Evolutionary conservation across 1,140 invertebrate genomes (phyloP).

Genomic region (Mya arenaria): DNA sequence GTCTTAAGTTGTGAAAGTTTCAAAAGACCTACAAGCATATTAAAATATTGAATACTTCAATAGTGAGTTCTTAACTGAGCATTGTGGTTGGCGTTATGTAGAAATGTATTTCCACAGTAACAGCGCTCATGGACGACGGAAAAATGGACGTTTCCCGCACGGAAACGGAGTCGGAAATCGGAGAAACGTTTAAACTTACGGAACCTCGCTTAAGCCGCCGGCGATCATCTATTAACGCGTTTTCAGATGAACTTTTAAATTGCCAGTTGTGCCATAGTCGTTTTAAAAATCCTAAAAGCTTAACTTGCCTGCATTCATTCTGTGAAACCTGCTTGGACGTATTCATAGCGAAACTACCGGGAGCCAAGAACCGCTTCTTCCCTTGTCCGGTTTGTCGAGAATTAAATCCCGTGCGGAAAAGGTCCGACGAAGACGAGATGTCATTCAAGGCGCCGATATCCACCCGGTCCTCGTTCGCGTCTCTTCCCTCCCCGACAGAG

Average conservation of each 20-base stretch:
- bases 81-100: too few species aligned
- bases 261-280: constrained; percentile 49
- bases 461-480: background rate
- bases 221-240: constrained; percentile 29
- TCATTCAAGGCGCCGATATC: background rate
- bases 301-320: constrained; percentile 44
- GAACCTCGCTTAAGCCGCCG: constrained; percentile 13
- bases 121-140: too few species aligned
- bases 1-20: too few species aligned
- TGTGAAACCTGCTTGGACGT: constrained; percentile 53
- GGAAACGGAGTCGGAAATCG: constrained; percentile 51
- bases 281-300: constrained; percentile 47
- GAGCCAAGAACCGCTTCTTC: constrained; percentile 34
- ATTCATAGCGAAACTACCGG: constrained; percentile 48
- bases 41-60: too few species aligned
- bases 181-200: constrained; percentile 47
- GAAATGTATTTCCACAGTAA: too few species aligned
- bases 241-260: constrained; percentile 50
- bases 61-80: too few species aligned
- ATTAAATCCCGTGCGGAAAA: constrained; percentile 27
- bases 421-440: background rate
- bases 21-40: too few species aligned
- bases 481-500: background rate
- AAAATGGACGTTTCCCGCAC: constrained; percentile 7
- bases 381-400: constrained; percentile 49